Evolutionary conservation across 2,797 vertebrate species (phyloP).

Genomic region (Macrochelys suwanniensis): DNA sequence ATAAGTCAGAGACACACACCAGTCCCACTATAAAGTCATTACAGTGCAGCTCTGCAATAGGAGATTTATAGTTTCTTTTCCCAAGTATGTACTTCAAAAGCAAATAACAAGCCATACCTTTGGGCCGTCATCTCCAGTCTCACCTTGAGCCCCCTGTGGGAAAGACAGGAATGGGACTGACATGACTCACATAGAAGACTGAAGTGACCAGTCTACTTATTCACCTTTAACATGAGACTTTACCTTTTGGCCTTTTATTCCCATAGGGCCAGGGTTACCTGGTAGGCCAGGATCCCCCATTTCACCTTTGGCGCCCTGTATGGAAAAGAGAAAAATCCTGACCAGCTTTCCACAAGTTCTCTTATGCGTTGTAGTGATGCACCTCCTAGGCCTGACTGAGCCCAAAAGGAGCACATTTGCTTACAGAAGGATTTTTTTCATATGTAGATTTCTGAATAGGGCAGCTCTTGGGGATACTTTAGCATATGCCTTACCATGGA

Average conservation of each 20-base stretch:
- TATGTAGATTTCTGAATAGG: neutral
- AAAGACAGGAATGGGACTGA: neutral
- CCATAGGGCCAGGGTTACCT: conserved; percentile 81
- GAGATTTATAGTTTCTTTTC: neutral
- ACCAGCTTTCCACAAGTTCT: neutral
- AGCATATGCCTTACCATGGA: conserved; percentile 71
- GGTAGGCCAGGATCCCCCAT: conserved; percentile 81
- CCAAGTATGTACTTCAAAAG: neutral
- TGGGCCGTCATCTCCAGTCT: conserved; percentile 82
- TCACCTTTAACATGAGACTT: conserved; percentile 14
- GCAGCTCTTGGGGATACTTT: neutral
- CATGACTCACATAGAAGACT: neutral
- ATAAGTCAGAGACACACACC: neutral
- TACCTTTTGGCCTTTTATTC: conserved; percentile 80
- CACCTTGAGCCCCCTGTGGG: conserved; percentile 84
- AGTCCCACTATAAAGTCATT: neutral
- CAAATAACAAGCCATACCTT: conserved; percentile 73
- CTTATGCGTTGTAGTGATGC: rapidly evolving
- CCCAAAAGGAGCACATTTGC: neutral
- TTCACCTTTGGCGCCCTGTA: conserved; percentile 81
- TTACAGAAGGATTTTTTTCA: neutral
- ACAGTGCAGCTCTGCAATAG: neutral
- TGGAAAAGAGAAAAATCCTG: neutral
- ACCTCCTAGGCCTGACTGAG: neutral
- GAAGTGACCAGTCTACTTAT: neutral